A percentile compares a stretch with the other conserved stretches of the same genome.
Evolutionary conservation across 2,113 vertebrate species (phyloP).

Genomic region (Gadus chalcogrammus): DNA sequence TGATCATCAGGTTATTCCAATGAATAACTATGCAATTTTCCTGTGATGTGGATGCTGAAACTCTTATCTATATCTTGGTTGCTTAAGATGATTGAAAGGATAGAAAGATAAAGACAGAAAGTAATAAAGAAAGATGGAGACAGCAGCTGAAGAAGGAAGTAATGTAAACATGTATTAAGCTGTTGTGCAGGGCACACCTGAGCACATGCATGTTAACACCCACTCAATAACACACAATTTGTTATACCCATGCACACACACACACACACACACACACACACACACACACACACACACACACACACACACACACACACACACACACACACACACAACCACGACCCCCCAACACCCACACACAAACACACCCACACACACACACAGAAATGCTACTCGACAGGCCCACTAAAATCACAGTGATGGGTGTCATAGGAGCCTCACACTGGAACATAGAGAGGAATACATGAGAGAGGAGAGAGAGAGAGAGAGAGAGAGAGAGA

Average conservation of each 20-base stretch:
- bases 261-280: conserved; percentile 13
- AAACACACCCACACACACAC: neutral
- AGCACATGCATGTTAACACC: conserved; percentile 51
- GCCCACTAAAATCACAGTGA: conserved; percentile 61
- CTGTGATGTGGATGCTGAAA: too few species aligned
- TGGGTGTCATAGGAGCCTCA: conserved; percentile 29
- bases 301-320: too few species aligned
- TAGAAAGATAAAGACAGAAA: conserved; percentile 2
- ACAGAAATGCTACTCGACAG: conserved; percentile 45
- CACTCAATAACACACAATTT: conserved; percentile 4
- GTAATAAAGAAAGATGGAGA: conserved; percentile 14
- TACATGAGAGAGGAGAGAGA: neutral
- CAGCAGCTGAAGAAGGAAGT: conserved; percentile 13
- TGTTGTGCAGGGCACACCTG: conserved; percentile 40
- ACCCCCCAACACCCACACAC: neutral
- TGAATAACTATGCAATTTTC: too few species aligned
- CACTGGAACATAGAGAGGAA: conserved; percentile 25
- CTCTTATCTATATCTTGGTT: too few species aligned
- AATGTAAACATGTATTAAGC: conserved; percentile 16
- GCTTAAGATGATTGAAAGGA: neutral
- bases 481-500: neutral
- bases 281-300: conserved; percentile 23
- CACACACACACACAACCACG: too few species aligned
- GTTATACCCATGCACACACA: conserved; percentile 9
- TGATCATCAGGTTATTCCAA: too few species aligned